Base-by-base conservation (phyloP, 2,888 invertebrate genomes). In the Philonicus albiceps region DNA sequence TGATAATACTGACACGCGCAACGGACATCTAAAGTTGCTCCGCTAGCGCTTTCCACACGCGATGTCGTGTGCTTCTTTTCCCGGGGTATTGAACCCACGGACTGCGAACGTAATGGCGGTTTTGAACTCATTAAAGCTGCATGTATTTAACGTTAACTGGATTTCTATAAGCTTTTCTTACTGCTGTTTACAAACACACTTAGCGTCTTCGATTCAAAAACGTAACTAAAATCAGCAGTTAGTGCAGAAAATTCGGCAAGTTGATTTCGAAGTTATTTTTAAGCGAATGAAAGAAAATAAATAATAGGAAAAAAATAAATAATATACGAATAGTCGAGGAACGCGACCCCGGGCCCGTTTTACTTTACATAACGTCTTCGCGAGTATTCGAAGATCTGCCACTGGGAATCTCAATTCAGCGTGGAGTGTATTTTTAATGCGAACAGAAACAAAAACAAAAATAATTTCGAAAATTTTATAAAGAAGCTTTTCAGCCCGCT, bases 1-100 rank as follows among this genome's bases (percentile, higher is more conserved):
- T 96, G 95, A 93, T 95, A 97, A 93, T 95, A 97, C 93, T 97
- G 97, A 93, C 97, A 97, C 89, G 94, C 97, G 92, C 97, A 97
- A 89, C 97, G 95, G 88, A 97, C 96, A 91, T 97, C 97, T 90
- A 96, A 94, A 87, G 96, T 95, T 89, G 94, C 94, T 89, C 95
- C 94, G 90, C 95, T 94, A 89, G 95, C 95, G 91, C 95, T 95
- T 91, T 95, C 95, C 91, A 94, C 95, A 90, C 96, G 94, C 88
- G 96, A 95, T 86, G 95, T 95, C 91, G 95, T 94, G 90, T 95
- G 93, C 88, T 94, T 93, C 90, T 94, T 94, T 90, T 94, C 93
- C 90, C 94, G 91, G 87, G 94, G 94, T 90, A 94, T 92, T 86
- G 94, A 94, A 89, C 95, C 95, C 92, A 95, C 95, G 89, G 95